Evolutionary conservation across 2,888 invertebrate species (phyloP).

Genomic region (Heterodera filipjevi): DNA sequence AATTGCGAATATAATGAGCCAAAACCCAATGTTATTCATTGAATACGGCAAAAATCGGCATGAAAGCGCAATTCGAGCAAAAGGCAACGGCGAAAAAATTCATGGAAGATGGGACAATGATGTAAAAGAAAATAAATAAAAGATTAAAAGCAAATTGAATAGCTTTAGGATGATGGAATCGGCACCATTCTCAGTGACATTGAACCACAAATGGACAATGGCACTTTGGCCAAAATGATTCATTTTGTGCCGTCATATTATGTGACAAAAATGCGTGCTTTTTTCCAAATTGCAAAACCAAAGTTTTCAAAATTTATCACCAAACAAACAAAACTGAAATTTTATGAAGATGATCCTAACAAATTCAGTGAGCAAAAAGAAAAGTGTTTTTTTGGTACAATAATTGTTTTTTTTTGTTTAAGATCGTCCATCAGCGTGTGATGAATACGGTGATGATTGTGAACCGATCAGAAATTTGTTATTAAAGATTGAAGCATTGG

Average conservation of each 20-base stretch:
- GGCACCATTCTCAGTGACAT: background rate
- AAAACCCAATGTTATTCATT: background rate
- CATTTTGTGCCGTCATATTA: background rate
- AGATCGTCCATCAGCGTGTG: background rate
- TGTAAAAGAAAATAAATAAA: background rate
- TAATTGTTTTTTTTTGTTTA: background rate
- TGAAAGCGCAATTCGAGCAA: background rate
- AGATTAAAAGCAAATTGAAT: too few species aligned
- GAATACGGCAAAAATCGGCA: background rate
- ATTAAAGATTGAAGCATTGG: background rate
- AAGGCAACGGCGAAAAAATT: background rate
- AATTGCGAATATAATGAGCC: background rate
- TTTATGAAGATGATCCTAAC: background rate
- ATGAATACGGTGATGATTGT: background rate
- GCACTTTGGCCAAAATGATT: background rate
- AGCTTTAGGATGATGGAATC: background rate
- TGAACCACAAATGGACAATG: background rate
- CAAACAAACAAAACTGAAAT: background rate
- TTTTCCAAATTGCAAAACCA: constrained; percentile 5
- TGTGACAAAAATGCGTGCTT: background rate
- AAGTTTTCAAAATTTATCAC: background rate
- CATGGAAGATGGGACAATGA: background rate
- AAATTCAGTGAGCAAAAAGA: background rate
- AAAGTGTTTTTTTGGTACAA: background rate
- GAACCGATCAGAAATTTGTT: background rate